A percentile compares a stretch with the other conserved stretches of the same genome.
Evolutionary conservation across 2,113 vertebrate species (phyloP).

Genomic region (Syngnathus floridae): DNA sequence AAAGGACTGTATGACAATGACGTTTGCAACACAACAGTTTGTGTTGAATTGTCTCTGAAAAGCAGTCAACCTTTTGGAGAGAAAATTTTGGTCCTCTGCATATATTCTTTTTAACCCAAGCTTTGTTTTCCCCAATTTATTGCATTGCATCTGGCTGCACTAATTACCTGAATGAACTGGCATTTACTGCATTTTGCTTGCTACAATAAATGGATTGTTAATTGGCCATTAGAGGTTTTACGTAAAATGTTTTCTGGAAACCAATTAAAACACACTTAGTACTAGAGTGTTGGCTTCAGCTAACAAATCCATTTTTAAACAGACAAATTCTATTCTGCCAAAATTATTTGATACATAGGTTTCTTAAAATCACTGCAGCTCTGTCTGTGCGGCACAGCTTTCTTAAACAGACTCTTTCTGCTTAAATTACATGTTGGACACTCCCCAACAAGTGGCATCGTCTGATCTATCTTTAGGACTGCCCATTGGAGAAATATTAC

Average conservation of each 20-base stretch:
- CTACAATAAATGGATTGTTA: not conserved
- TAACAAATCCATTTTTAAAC: not conserved
- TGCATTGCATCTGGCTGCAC: not conserved
- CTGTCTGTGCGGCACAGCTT: conserved; percentile 8
- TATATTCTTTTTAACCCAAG: not conserved
- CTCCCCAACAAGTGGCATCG: conserved; percentile 45
- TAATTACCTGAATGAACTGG: not conserved
- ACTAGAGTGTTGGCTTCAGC: not conserved
- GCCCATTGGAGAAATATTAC: conserved; percentile 45
- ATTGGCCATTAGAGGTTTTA: not conserved
- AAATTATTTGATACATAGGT: not conserved
- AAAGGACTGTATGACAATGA: not conserved
- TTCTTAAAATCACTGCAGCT: not conserved
- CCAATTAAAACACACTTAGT: not conserved
- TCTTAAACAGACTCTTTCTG: conserved; percentile 19
- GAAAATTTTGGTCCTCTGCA: not conserved
- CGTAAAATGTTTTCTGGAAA: not conserved
- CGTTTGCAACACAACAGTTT: not conserved
- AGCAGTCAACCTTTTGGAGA: not conserved
- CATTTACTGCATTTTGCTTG: not conserved
- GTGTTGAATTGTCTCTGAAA: too few relatives aligned
- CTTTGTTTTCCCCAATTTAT: not conserved
- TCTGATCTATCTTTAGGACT: conserved; percentile 66
- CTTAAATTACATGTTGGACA: conserved; percentile 48
- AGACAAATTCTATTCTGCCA: not conserved